Base-by-base conservation (phyloP, 2,888 invertebrate species). In the Tipula vernalis region DNA sequence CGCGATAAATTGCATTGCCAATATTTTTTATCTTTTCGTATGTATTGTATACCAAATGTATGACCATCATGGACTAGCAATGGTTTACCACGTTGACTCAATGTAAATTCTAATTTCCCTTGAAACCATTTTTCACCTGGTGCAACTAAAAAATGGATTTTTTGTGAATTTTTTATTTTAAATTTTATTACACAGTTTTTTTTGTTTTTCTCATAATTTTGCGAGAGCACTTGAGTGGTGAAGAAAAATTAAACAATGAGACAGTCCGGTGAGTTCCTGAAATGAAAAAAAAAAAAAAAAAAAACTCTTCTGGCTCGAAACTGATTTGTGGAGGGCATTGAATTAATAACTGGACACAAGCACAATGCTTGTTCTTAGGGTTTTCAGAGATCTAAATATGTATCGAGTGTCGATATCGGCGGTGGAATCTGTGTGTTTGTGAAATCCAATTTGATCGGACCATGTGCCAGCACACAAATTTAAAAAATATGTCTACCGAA, bases 1-100 rank as follows among this genome's bases (percentile, higher is more conserved):
- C 92, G 90, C 42, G 92, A 92, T 86, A 92, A 89, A 89, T 92
- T 92, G 88, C 92, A 92, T 88, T 92, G 92, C 92, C 92, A 92
- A 88, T 92, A 92, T 89, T 92, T 92, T 88, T 92, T 92, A 88
- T 92, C 92, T 89, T 92, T 92, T 87, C 92, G 90, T 85, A 92
- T 91, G 88, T 92, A 92, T 88, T 92, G 92, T 86, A 92, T 92
- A 86, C 92, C 92, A 87, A 92, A 92, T 13, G 92, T 91, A 87
- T 91, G 91, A 5, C 92, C 92, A 87, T 92, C 92, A 88, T 92
- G 92, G 44, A 92, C 92, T 84, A 92, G 89, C 41, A 92, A 88
- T 3, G 92, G 92, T 87, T 92, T 92, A 87, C 92, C 92, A 4
- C 92, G 90, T 88, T 92, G 92, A 88, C 92, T 92, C 87, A 92